phyloP scores from a whole-genome alignment of 2,797 vertebrate species.

The Enteromius fasciolatus region DNA sequence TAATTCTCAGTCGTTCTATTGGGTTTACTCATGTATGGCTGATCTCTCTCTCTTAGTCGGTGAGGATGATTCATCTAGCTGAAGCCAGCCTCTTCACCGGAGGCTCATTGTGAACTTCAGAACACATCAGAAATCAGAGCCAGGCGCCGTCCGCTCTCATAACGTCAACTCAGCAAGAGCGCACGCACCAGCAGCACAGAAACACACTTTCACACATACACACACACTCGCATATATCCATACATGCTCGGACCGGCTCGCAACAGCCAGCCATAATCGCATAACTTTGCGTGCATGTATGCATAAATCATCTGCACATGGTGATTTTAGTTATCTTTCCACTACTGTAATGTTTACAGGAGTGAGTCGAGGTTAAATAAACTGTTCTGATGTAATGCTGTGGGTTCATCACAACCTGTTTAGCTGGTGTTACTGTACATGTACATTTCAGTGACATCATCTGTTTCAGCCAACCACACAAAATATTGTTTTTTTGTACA shows the following conservation, averaged over 20 bases:
- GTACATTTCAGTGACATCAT: conserved; percentile 6
- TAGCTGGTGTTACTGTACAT: not conserved
- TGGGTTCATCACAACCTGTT: conserved; percentile 9
- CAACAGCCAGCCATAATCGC: not conserved
- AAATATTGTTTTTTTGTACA: not conserved
- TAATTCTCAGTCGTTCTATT: conserved; percentile 69
- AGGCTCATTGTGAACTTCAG: conserved; percentile 88
- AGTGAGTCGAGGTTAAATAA: not conserved
- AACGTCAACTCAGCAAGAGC: conserved; percentile 69
- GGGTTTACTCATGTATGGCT: conserved; percentile 66
- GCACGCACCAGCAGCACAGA: conserved; percentile 48
- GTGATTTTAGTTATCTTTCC: conserved; percentile 8
- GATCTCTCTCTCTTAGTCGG: conserved; percentile 54
- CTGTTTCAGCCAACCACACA: not conserved
- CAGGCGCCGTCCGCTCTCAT: conserved; percentile 77
- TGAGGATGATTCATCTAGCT: conserved; percentile 72
- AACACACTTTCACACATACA: conserved; percentile 36
- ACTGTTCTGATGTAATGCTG: not conserved
- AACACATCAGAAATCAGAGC: conserved; percentile 81
- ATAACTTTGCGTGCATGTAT: not conserved
- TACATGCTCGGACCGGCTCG: not conserved
- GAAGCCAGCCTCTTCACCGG: conserved; percentile 76
- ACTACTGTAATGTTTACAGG: conserved; percentile 5
- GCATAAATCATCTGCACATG: not conserved
- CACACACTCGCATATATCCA: conserved; percentile 33